A percentile compares a stretch with the other conserved stretches of the same genome.
phyloP scores from a whole-genome alignment of 2,888 invertebrate genomes.

The Entomobrya multifasciata region DNA sequence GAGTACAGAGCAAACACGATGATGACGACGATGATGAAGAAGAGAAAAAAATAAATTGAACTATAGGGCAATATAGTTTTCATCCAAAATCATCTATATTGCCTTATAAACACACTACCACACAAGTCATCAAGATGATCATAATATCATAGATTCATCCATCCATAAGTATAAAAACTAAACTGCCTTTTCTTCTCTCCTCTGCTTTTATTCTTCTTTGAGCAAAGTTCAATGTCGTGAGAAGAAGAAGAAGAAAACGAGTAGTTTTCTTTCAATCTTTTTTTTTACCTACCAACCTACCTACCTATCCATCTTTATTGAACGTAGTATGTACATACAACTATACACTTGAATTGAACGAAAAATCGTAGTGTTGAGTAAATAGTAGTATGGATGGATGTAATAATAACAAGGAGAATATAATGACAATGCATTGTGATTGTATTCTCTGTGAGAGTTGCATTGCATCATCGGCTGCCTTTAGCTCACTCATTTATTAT shows the following conservation, averaged over 20 bases:
- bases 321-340: neutral
- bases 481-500: slow-evolving; percentile 39
- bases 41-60: slow-evolving; percentile 33
- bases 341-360: slow-evolving; percentile 14
- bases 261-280: slow-evolving; percentile 49
- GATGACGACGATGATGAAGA: neutral
- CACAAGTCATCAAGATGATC: slow-evolving; percentile 23
- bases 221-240: slow-evolving; percentile 64
- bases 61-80: slow-evolving; percentile 9
- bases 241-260: slow-evolving; percentile 47
- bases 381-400: neutral
- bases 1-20: neutral
- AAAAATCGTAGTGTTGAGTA: neutral
- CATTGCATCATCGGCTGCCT: slow-evolving; percentile 33
- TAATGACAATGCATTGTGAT: slow-evolving; percentile 22
- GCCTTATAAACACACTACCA: no score
- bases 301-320: slow-evolving; percentile 12
- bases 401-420: slow-evolving; percentile 19
- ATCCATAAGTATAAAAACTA: neutral
- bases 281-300: neutral
- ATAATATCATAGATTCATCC: slow-evolving; percentile 22
- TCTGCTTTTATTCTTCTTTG: slow-evolving; percentile 25
- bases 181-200: neutral
- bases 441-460: slow-evolving; percentile 24
- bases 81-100: neutral